Conservation (phyloP, 1,140 invertebrate genomes). For the Cydia fagiglandana region DNA sequence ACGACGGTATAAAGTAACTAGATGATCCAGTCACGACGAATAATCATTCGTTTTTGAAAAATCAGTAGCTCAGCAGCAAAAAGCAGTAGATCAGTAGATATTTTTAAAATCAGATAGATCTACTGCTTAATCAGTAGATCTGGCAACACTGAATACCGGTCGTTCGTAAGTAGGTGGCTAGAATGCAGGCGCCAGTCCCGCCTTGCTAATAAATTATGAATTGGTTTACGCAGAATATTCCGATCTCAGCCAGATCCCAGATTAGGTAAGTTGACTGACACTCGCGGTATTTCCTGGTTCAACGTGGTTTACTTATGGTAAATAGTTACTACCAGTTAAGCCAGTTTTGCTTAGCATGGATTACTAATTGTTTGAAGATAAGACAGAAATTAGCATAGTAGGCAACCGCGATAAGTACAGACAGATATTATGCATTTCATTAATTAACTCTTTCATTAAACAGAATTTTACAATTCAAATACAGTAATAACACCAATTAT, state of each 20-base stretch:
- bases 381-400: background rate
- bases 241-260: background rate
- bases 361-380: constrained; percentile 21
- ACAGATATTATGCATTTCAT: no score
- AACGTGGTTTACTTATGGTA: constrained; percentile 15
- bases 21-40: no score
- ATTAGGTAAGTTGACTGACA: constrained; percentile 26
- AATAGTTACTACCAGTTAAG: background rate
- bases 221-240: constrained; percentile 23
- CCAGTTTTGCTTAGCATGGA: constrained; percentile 13
- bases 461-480: no score
- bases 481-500: no score
- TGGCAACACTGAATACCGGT: no score
- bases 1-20: no score
- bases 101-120: no score
- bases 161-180: background rate
- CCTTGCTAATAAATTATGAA: constrained; percentile 26
- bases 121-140: no score
- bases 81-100: no score
- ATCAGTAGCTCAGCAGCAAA: no score
- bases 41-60: no score
- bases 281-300: constrained; percentile 20
- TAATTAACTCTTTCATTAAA: no score
- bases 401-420: background rate
- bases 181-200: constrained; percentile 22